These are phyloP conservation scores for Lamproptera curius DNA, from an alignment of 2,888 invertebrate species.

Conservation along the genomic window DNA sequence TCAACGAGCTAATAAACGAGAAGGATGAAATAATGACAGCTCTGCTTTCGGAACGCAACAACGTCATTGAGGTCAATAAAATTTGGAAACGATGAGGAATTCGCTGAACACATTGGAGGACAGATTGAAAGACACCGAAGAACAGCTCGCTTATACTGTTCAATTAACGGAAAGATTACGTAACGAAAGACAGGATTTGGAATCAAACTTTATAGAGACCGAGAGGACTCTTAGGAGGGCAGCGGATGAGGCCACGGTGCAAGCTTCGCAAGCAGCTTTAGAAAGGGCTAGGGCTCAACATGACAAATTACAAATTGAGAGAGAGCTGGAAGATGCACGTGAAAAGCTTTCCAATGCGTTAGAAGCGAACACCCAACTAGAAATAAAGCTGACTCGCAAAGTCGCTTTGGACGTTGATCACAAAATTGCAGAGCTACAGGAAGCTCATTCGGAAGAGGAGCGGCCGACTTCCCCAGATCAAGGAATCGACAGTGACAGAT, in stretches of 20 bases:
- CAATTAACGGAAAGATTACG: constrained; percentile 50
- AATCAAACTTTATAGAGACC: constrained; percentile 61
- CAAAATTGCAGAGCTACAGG: constrained; percentile 48
- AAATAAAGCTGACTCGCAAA: constrained; percentile 68
- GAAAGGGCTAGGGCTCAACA: constrained; percentile 86
- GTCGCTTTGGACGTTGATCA: constrained; percentile 47
- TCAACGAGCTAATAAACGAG: constrained; percentile 47
- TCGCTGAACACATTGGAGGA: constrained; percentile 42
- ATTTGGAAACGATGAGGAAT: constrained; percentile 42
- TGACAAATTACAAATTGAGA: constrained; percentile 82
- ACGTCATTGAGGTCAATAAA: constrained; percentile 44
- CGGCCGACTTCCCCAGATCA: constrained; percentile 87
- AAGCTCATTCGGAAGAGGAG: constrained; percentile 57
- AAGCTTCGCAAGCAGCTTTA: constrained; percentile 84
- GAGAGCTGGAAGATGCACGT: constrained; percentile 77
- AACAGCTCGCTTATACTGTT: constrained; percentile 43
- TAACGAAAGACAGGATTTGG: constrained; percentile 59
- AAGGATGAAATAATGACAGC: constrained; percentile 47
- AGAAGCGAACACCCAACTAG: constrained; percentile 54
- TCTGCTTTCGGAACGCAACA: constrained; percentile 41
- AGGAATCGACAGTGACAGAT: constrained; percentile 91
- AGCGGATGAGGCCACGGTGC: constrained; percentile 84
- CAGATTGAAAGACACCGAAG: constrained; percentile 50
- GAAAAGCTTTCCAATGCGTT: constrained; percentile 57
- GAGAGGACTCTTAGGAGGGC: constrained; percentile 80